phyloP scores from a whole-genome alignment of 2,113 vertebrate genomes.

The Naja naja region DNA sequence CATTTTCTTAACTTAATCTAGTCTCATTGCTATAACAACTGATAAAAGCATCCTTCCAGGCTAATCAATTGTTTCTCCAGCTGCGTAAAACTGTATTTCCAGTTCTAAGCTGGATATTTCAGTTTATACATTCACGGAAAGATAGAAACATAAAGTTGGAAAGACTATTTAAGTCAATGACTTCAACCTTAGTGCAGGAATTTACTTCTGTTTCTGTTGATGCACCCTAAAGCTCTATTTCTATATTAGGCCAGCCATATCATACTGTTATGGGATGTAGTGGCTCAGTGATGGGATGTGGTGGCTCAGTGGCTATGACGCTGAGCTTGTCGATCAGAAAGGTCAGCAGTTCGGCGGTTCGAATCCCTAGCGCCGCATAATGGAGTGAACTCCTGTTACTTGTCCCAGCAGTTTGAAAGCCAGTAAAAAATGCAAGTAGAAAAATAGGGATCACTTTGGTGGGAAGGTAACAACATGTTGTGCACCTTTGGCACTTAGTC shows the following conservation, averaged over 20 bases:
- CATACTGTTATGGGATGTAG: not conserved
- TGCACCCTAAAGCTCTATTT: not conserved
- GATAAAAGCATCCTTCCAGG: not conserved
- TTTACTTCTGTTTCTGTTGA: not conserved
- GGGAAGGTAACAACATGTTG: too few relatives aligned
- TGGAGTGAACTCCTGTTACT: too few relatives aligned
- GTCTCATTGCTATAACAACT: not conserved
- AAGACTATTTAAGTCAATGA: not conserved
- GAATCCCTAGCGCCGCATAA: too few relatives aligned
- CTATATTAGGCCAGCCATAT: not conserved
- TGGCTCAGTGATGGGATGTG: too few relatives aligned
- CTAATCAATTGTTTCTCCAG: not conserved
- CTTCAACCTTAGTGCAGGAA: not conserved
- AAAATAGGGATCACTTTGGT: too few relatives aligned
- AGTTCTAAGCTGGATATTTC: not conserved
- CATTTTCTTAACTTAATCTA: not conserved
- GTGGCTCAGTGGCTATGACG: too few relatives aligned
- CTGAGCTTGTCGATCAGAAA: too few relatives aligned
- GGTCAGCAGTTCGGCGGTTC: too few relatives aligned
- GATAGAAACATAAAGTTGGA: not conserved
- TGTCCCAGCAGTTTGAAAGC: too few relatives aligned
- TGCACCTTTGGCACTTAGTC: too few relatives aligned
- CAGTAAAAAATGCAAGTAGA: too few relatives aligned
- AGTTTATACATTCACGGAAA: not conserved
- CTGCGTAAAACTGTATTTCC: not conserved